A percentile compares a stretch with the other conserved stretches of the same genome.
phyloP scores from a whole-genome alignment of 1,140 invertebrate species.

The Drosophila malerkotliana region DNA sequence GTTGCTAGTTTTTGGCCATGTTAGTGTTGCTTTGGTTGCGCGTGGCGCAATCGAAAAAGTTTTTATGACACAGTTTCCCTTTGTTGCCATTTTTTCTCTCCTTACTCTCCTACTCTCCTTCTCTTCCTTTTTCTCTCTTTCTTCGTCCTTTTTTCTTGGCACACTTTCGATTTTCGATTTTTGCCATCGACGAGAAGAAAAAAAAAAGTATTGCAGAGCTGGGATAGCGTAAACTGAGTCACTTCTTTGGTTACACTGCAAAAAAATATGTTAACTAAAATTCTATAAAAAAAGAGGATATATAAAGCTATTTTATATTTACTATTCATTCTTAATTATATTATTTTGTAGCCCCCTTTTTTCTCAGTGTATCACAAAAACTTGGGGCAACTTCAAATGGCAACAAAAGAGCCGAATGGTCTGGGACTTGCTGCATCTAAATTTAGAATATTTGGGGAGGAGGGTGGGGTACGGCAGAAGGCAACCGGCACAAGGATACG shows the following conservation, averaged over 20 bases:
- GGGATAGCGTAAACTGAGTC: slow-evolving; percentile 28
- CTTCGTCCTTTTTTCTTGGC: slow-evolving; percentile 51
- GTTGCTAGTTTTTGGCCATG: slow-evolving; percentile 24
- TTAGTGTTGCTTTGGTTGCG: slow-evolving; percentile 55
- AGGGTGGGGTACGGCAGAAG: background rate
- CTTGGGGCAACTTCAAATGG: slow-evolving; percentile 8
- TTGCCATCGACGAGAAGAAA: slow-evolving; percentile 26
- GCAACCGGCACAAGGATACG: slow-evolving; percentile 58
- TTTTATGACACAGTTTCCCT: slow-evolving; percentile 80
- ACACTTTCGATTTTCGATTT: slow-evolving; percentile 82
- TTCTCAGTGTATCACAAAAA: background rate
- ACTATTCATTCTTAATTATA: too few relatives aligned
- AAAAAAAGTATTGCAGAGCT: slow-evolving; percentile 18
- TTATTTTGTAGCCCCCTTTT: too few relatives aligned
- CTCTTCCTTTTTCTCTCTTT: background rate
- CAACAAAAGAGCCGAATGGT: slow-evolving; percentile 8
- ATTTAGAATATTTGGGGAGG: slow-evolving; percentile 37
- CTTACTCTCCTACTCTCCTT: slow-evolving; percentile 7
- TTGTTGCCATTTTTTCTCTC: slow-evolving; percentile 65
- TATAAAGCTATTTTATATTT: too few relatives aligned
- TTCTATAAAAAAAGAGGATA: too few relatives aligned
- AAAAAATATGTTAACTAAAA: background rate
- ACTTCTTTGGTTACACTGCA: slow-evolving; percentile 17
- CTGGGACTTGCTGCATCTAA: slow-evolving; percentile 34
- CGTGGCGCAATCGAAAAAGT: slow-evolving; percentile 77